These are phyloP conservation scores for Chrysina gloriosa DNA, from an alignment of 2,888 invertebrate genomes.

Conservation along the genomic window DNA sequence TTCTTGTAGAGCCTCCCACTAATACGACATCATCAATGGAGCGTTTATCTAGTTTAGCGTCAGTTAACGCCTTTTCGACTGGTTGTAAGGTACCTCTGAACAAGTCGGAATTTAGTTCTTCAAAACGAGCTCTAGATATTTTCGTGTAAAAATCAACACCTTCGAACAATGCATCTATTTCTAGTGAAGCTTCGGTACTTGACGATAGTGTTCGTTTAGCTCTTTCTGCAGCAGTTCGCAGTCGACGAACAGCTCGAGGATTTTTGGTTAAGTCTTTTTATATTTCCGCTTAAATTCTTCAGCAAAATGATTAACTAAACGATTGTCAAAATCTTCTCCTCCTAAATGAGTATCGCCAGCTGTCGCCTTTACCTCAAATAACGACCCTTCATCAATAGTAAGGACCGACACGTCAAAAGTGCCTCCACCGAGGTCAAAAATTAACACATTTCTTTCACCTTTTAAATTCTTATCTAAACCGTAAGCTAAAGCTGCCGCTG, in stretches of 20 bases:
- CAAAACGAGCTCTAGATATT: constrained; percentile 81
- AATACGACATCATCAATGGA: constrained; percentile 83
- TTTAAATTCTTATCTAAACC: constrained; percentile 76
- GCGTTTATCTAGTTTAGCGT: constrained; percentile 81
- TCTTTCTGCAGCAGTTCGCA: constrained; percentile 68
- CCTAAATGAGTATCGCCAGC: constrained; percentile 88
- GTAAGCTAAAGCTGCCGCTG: constrained; percentile 79
- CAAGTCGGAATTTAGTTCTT: constrained; percentile 79
- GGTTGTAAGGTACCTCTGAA: constrained; percentile 81
- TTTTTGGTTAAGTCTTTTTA: constrained; percentile 66
- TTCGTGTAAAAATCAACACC: constrained; percentile 73
- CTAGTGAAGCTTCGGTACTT: constrained; percentile 67
- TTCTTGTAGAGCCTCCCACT: constrained; percentile 85
- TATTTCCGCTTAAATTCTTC: constrained; percentile 70
- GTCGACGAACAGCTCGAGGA: constrained; percentile 64
- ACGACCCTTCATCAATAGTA: constrained; percentile 81
- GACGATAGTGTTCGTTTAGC: constrained; percentile 65
- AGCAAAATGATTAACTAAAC: constrained; percentile 69
- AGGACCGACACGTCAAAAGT: constrained; percentile 88
- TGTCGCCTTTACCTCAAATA: constrained; percentile 84
- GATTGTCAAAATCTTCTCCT: constrained; percentile 76
- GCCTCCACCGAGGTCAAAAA: constrained; percentile 73
- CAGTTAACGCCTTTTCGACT: constrained; percentile 81
- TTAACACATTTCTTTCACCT: constrained; percentile 73
- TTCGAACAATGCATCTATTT: constrained; percentile 67